Evolutionary conservation across 2,797 vertebrate genomes (phyloP), one percentile per base, ranked within the genome.

Genomic region (Petrocephalus schoutedeni): DNA sequence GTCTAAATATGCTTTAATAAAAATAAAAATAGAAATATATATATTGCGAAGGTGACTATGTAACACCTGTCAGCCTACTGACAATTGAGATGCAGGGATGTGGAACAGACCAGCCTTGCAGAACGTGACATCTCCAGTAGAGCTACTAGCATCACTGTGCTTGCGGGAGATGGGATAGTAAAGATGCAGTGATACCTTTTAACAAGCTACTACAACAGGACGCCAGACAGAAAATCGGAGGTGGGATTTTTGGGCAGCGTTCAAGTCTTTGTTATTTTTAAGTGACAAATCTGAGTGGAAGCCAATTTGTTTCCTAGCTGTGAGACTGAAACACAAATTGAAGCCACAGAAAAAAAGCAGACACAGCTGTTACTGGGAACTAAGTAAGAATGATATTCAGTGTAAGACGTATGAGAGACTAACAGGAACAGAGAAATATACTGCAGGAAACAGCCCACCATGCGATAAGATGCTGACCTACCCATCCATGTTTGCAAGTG

Each of bases 231-330:
- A 45, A 82, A 19, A 45, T 0, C 49, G 36, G 74, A 51, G 49
- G 49, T 53, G 10, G n/a, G 41, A 83, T 53, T 83, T 51, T 54
- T 53, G 10, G 49, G 7, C 21, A 51, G 45, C 21, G 16, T 23
- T 53, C 21, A 12, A 3, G 41, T 53, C 80, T 83, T 83, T 83
- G 80, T 53, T 53, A 21, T 83, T 83, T 83, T 21, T 21, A 51
- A 83, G 80, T 83, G 41, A 83, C 49, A 51, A 53, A 83, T 83
- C 41, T 83, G 80, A 49, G 41, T 21, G 80, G 49, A n/a, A 77
- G 71, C 5, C 71, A 77, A n/a, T 77, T 77, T 45, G 71, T 45
- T 77, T 77, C 32, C 36, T 45, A 36, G 71, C 41, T 45, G 9
- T 21, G 80, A 51, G 80, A 54, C 49, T 83, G 80, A 51, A 83